phyloP scores from a whole-genome alignment of 2,113 vertebrate species.

The Crotophaga sulcirostris region DNA sequence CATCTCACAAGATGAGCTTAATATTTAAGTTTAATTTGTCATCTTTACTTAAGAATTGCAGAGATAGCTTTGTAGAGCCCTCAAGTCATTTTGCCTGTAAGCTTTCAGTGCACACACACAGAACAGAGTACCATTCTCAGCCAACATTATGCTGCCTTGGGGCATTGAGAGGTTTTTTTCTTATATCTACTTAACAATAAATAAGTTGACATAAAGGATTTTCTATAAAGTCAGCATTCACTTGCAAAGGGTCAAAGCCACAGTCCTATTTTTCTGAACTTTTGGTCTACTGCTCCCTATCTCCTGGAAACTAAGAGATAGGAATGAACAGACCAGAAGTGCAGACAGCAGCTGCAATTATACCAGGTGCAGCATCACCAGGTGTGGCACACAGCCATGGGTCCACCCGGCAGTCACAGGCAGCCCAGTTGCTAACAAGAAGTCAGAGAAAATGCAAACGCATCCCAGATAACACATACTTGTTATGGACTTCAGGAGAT shows the following conservation, averaged over 20 bases:
- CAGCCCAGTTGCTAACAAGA: neutral
- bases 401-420: fast-evolving
- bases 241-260: neutral
- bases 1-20: neutral
- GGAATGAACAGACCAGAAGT: fast-evolving
- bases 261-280: neutral
- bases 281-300: fast-evolving
- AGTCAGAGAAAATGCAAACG: fast-evolving
- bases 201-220: neutral
- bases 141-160: neutral
- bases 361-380: fast-evolving
- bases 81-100: fast-evolving
- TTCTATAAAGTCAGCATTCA: neutral
- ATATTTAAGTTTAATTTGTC: neutral
- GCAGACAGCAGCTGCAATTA: fast-evolving
- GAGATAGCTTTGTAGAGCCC: neutral
- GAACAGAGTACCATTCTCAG: neutral
- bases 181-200: neutral
- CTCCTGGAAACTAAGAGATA: neutral
- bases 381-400: neutral
- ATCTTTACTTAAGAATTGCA: neutral
- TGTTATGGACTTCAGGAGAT: neutral
- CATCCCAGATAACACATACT: neutral
- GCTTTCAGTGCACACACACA: neutral
- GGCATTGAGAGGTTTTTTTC: neutral